A percentile compares a stretch with the other conserved stretches of the same genome.
These are phyloP conservation scores for Synanthedon tipuliformis DNA, from an alignment of 2,888 invertebrate species.

Conservation along the genomic window DNA sequence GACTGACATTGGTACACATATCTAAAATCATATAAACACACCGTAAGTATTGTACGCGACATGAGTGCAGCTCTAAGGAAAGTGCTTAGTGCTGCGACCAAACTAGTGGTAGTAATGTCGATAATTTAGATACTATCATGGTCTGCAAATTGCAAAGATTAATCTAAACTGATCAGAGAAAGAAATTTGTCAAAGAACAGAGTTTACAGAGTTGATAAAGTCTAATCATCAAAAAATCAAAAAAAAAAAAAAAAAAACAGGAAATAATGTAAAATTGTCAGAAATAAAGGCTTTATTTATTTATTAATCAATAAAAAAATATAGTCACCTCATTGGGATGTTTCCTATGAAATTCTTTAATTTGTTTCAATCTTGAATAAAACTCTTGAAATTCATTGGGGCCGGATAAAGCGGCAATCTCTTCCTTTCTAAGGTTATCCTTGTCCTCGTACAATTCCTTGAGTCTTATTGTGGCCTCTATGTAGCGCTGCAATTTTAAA, in stretches of 20 bases:
- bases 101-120: no score
- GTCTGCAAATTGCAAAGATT: slow-evolving; percentile 1
- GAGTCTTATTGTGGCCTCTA: slow-evolving; percentile 81
- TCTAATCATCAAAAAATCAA: no score
- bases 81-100: neutral
- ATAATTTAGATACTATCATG: neutral
- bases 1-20: slow-evolving; percentile 95
- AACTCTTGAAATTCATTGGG: slow-evolving; percentile 99
- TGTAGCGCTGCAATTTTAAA: slow-evolving; percentile 70
- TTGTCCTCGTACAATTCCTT: slow-evolving; percentile 96
- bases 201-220: no score
- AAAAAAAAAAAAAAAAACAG: no score
- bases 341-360: slow-evolving; percentile 96
- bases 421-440: slow-evolving; percentile 93
- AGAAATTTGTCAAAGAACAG: neutral
- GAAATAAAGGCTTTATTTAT: no score
- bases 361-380: slow-evolving; percentile 90
- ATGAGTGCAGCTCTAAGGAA: neutral
- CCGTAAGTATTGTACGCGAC: neutral
- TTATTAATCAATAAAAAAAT: no score
- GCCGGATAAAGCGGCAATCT: slow-evolving; percentile 93
- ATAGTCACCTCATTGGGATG: slow-evolving; percentile 90
- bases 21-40: slow-evolving; percentile 53
- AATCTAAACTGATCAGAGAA: neutral
- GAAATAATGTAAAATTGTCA: no score